phyloP scores from a whole-genome alignment of 2,113 vertebrate genomes.

The Periophthalmodon schlosseri region DNA sequence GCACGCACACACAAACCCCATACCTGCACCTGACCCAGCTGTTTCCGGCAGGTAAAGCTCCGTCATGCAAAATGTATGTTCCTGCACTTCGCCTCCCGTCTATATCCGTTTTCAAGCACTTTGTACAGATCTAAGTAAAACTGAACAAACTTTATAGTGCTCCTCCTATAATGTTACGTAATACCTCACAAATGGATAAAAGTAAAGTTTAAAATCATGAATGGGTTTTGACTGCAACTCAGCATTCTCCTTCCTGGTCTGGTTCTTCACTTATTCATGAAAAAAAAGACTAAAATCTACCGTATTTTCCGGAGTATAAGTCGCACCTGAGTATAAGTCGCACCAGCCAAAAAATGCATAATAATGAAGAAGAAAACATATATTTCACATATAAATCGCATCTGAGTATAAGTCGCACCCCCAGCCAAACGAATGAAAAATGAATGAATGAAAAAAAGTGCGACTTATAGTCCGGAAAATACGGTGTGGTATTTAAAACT shows the following conservation, averaged over 20 bases:
- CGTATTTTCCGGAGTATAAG: too few relatives aligned
- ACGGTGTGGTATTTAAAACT: too few relatives aligned
- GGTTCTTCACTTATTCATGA: too few relatives aligned
- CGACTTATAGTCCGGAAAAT: too few relatives aligned
- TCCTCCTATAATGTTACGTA: not conserved
- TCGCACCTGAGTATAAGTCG: too few relatives aligned
- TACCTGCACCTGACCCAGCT: not conserved
- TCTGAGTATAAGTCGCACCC: too few relatives aligned
- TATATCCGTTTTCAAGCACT: constrained; percentile 6
- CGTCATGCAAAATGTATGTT: constrained; percentile 56
- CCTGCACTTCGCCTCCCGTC: constrained; percentile 16
- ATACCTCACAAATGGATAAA: constrained; percentile 11
- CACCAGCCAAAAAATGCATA: too few relatives aligned
- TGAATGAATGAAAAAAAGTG: too few relatives aligned
- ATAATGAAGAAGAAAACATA: too few relatives aligned
- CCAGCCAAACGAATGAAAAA: too few relatives aligned
- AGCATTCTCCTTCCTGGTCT: not conserved
- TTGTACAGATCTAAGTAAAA: not conserved
- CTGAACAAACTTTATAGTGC: not conserved
- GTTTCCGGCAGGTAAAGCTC: constrained; percentile 40
- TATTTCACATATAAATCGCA: too few relatives aligned
- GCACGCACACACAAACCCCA: not conserved
- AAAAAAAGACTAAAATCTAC: too few relatives aligned
- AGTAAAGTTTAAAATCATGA: constrained; percentile 1
- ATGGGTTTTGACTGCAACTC: not conserved